phyloP scores from a whole-genome alignment of 2,113 vertebrate genomes.

The Pterocles orientalis region DNA sequence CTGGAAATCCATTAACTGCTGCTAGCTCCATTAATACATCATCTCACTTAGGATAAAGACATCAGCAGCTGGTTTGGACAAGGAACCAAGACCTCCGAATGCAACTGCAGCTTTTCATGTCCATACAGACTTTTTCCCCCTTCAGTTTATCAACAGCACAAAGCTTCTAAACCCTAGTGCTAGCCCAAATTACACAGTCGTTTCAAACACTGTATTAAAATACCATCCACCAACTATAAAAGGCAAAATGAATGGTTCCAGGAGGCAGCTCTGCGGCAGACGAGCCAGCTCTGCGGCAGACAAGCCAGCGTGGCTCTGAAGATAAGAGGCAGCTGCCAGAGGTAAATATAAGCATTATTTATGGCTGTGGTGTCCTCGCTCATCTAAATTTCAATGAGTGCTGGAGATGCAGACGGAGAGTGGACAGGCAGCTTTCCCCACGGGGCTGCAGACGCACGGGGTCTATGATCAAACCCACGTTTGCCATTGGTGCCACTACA shows the following conservation, averaged over 20 bases:
- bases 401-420: not conserved
- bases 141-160: not conserved
- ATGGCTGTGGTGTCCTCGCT: not conserved
- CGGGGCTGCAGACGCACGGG: not conserved
- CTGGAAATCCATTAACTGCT: not conserved
- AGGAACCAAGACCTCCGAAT: not conserved
- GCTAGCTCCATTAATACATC: not conserved
- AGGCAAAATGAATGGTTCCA: constrained; percentile 22
- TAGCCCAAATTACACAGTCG: fast-evolving
- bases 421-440: not conserved
- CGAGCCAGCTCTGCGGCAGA: not conserved
- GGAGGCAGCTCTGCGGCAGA: not conserved
- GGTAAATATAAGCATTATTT: not conserved
- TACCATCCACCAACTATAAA: constrained; percentile 19
- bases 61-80: not conserved
- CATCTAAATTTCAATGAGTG: not conserved
- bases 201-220: constrained; percentile 46
- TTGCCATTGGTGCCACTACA: not conserved
- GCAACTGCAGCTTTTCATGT: not conserved
- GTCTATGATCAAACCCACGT: not conserved
- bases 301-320: constrained; percentile 17
- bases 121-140: not conserved
- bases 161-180: not conserved
- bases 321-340: constrained; percentile 54
- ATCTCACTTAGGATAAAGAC: not conserved